phyloP scores from a whole-genome alignment of 2,888 invertebrate genomes.

The Deladenus siricidicola region DNA sequence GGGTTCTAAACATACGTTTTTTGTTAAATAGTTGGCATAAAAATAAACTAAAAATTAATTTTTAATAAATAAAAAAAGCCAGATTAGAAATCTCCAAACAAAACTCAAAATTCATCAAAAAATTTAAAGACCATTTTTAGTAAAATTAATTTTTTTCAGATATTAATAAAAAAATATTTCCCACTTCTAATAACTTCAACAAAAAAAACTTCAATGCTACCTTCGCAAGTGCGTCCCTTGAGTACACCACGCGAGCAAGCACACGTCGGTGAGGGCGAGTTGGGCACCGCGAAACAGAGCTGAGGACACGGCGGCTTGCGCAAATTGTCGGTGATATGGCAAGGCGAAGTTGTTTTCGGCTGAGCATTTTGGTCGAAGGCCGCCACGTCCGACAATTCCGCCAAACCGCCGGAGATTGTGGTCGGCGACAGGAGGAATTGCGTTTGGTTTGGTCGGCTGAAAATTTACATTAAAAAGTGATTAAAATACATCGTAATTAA shows the following conservation, averaged over 20 bases:
- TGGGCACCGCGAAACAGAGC: slow-evolving; percentile 84
- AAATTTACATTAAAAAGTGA: background rate
- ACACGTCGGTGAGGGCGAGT: slow-evolving; percentile 63
- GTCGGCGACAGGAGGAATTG: slow-evolving; percentile 42
- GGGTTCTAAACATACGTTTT: slow-evolving; percentile 59
- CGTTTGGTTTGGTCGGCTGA: slow-evolving; percentile 41
- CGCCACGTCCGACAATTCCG: slow-evolving; percentile 77
- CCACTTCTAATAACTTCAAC: no score
- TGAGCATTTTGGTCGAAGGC: slow-evolving; percentile 83
- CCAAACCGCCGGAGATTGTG: slow-evolving; percentile 61
- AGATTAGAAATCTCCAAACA: background rate
- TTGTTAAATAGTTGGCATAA: no score
- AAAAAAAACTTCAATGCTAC: no score
- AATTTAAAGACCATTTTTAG: no score
- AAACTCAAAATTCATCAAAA: no score
- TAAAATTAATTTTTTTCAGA: no score
- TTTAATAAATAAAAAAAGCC: no score
- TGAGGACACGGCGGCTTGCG: slow-evolving; percentile 68
- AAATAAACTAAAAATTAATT: no score
- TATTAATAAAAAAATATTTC: no score
- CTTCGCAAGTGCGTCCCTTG: slow-evolving; percentile 54
- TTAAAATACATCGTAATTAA: no score
- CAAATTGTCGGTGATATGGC: slow-evolving; percentile 52
- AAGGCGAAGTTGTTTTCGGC: slow-evolving; percentile 58
- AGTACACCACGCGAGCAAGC: slow-evolving; percentile 85